phyloP scores from a whole-genome alignment of 2,797 vertebrate species.

The Scleropages formosus region DNA sequence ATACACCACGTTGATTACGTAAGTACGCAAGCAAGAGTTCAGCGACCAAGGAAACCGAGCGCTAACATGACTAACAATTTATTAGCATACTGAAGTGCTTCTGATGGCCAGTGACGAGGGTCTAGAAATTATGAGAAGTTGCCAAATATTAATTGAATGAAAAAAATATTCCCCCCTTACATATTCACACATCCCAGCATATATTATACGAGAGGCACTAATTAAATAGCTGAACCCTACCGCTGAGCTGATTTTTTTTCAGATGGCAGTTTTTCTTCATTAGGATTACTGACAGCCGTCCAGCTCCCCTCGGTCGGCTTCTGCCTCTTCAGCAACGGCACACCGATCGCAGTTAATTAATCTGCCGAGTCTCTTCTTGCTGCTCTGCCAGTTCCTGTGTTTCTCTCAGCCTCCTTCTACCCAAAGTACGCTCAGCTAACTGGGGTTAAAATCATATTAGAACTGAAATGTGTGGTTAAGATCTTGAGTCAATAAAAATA shows the following conservation, averaged over 20 bases:
- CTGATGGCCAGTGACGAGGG: not conserved
- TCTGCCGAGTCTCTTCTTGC: conserved; percentile 33
- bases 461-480: not conserved
- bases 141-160: not conserved
- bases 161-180: not conserved
- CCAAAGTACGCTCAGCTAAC: conserved; percentile 7
- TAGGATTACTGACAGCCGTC: conserved; percentile 59
- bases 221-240: conserved; percentile 39
- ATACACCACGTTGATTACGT: too few relatives aligned
- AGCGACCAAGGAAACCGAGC: too few relatives aligned
- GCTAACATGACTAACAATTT: too few relatives aligned
- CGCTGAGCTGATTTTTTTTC: conserved; percentile 40
- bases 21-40: too few relatives aligned
- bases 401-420: not conserved
- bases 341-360: conserved; percentile 50
- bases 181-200: not conserved
- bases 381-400: not conserved
- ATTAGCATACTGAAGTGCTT: too few relatives aligned
- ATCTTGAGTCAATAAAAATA: not conserved
- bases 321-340: conserved; percentile 20
- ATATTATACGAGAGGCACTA: conserved; percentile 36
- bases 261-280: conserved; percentile 47
- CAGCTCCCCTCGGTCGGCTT: conserved; percentile 29
- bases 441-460: conserved; percentile 16
- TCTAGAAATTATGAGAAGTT: not conserved